These are phyloP conservation scores for Ophion obscuratus DNA, from an alignment of 2,888 invertebrate species.

Conservation along the genomic window DNA sequence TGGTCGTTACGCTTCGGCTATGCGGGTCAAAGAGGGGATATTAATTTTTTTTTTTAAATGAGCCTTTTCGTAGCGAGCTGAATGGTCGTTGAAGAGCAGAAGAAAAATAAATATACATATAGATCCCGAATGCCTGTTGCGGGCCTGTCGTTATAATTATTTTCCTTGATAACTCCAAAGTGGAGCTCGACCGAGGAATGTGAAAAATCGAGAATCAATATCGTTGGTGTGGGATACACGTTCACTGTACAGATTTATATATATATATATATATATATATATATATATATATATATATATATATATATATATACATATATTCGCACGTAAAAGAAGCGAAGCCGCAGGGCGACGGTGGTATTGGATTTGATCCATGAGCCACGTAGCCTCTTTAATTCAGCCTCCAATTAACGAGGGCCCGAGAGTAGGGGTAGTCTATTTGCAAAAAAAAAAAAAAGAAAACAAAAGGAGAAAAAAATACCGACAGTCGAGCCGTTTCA, in stretches of 20 bases:
- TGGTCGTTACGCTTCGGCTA: constrained; percentile 13
- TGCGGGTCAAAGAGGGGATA: constrained; percentile 29
- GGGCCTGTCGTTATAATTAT: constrained; percentile 37
- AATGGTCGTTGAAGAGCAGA: constrained; percentile 33
- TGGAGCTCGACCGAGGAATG: constrained; percentile 9
- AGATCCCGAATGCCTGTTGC: not conserved
- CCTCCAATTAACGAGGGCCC: constrained; percentile 77
- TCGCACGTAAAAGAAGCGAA: constrained; percentile 46
- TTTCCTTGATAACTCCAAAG: constrained; percentile 39
- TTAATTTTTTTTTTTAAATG: constrained; percentile 41
- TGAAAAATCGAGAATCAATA: constrained; percentile 48
- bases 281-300: not conserved
- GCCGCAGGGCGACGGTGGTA: constrained; percentile 34
- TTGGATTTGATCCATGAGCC: constrained; percentile 62
- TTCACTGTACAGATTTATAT: not conserved
- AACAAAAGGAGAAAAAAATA: constrained; percentile 29
- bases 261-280: not conserved
- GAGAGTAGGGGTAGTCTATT: constrained; percentile 72
- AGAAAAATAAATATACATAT: constrained; percentile 2
- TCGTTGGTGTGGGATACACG: not conserved
- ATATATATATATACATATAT: constrained; percentile 1
- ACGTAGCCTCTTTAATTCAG: constrained; percentile 78
- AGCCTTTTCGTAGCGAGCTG: constrained; percentile 15
- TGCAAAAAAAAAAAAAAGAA: constrained; percentile 68
- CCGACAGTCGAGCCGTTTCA: constrained; percentile 37